phyloP scores from a whole-genome alignment of 2,888 invertebrate species.

The Salpingus planirostris region DNA sequence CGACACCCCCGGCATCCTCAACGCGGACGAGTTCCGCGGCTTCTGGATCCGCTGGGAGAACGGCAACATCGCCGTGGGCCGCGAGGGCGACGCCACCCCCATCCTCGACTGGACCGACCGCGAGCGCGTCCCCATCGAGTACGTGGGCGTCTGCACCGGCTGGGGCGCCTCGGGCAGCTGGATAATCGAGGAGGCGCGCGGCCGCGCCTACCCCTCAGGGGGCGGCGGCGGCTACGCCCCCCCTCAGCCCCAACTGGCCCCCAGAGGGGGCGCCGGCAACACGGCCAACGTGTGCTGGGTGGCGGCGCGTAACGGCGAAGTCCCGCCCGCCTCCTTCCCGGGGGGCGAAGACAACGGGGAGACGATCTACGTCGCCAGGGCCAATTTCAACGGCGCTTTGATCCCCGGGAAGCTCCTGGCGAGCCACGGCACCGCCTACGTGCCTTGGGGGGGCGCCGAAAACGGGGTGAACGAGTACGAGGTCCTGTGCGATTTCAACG shows the following conservation, averaged over 20 bases:
- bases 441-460: constrained; percentile 70
- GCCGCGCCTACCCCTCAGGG: too few relatives aligned
- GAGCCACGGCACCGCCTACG: constrained; percentile 55
- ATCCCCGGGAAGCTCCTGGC: constrained; percentile 72
- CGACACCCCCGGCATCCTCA: constrained; percentile 68
- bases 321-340: constrained; percentile 67
- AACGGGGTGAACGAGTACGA: constrained; percentile 62
- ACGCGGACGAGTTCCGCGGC: constrained; percentile 64
- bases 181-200: constrained; percentile 49
- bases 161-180: constrained; percentile 79
- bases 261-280: constrained; percentile 14
- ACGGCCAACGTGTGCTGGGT: constrained; percentile 52
- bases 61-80: constrained; percentile 41
- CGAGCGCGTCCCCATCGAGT: constrained; percentile 59
- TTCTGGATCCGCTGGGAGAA: constrained; percentile 75
- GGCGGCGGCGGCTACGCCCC: constrained; percentile 14
- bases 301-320: constrained; percentile 53
- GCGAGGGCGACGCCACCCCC: constrained; percentile 57
- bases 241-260: not conserved
- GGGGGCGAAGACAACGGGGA: constrained; percentile 54
- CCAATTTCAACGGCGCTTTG: constrained; percentile 60
- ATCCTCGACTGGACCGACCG: constrained; percentile 67
- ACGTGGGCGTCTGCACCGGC: constrained; percentile 76
- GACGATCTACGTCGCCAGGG: constrained; percentile 59
- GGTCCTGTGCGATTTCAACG: constrained; percentile 42